These are phyloP conservation scores for Sinonovacula constricta DNA, from an alignment of 1,140 invertebrate species.

Conservation along the genomic window DNA sequence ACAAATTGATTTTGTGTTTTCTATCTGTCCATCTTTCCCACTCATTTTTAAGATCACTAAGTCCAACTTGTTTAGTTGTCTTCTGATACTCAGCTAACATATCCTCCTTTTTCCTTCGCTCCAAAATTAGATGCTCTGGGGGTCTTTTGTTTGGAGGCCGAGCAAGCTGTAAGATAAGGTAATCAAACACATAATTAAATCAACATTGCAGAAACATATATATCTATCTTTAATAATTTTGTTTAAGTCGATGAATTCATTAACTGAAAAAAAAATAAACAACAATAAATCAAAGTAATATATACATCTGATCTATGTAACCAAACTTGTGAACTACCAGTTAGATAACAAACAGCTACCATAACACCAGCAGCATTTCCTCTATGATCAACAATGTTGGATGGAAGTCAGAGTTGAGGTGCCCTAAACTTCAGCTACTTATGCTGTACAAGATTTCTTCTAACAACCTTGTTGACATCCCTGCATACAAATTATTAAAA, in stretches of 20 bases:
- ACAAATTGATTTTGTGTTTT: slow-evolving; percentile 70
- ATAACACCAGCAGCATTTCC: too few species aligned
- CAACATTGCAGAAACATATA: not conserved
- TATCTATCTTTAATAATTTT: slow-evolving; percentile 20
- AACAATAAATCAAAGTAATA: not conserved
- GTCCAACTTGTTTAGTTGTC: slow-evolving; percentile 66
- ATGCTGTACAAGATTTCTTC: not conserved
- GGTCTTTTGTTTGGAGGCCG: slow-evolving; percentile 68
- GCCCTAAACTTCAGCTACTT: too few species aligned
- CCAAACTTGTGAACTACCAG: too few species aligned
- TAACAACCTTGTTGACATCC: not conserved
- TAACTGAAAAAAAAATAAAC: not conserved
- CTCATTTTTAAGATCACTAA: slow-evolving; percentile 75
- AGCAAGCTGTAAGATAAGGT: slow-evolving; percentile 68
- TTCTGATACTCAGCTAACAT: slow-evolving; percentile 62
- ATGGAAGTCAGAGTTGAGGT: too few species aligned
- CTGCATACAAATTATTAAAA: not conserved
- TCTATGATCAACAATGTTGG: too few species aligned
- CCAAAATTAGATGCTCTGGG: slow-evolving; percentile 73
- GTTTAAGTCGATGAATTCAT: not conserved
- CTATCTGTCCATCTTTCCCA: slow-evolving; percentile 75
- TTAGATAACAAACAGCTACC: too few species aligned
- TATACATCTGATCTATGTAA: not conserved
- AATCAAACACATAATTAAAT: too few species aligned
- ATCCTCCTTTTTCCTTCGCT: slow-evolving; percentile 72